Evolutionary conservation across 2,113 vertebrate species (phyloP).

Genomic region (Bubo scandiacus): DNA sequence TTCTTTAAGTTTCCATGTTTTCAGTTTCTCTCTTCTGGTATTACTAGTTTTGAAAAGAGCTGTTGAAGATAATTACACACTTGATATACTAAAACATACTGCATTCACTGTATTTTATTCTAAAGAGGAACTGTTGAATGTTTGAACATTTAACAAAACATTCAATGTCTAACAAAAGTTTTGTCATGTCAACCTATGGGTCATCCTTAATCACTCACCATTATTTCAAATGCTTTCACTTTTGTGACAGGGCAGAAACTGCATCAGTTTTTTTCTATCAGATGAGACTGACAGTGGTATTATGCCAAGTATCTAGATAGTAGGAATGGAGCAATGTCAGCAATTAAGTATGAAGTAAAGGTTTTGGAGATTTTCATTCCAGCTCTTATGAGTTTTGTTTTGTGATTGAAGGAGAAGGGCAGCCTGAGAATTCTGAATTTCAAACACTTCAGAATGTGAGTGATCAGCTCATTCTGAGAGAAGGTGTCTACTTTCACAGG

Average conservation of each 20-base stretch:
- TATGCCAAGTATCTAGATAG: background rate
- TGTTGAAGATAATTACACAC: background rate
- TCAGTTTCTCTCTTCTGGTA: background rate
- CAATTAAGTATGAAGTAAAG: background rate
- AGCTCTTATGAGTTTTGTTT: background rate
- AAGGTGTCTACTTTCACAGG: background rate
- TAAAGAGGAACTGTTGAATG: background rate
- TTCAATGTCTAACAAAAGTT: background rate
- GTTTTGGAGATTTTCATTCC: background rate
- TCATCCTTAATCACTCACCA: background rate
- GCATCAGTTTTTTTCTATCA: background rate
- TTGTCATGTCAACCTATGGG: background rate
- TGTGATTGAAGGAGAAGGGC: background rate
- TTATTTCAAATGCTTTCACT: background rate
- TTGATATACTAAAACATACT: background rate
- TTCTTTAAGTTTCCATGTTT: background rate
- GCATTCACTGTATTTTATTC: background rate
- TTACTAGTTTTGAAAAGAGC: background rate
- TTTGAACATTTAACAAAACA: background rate
- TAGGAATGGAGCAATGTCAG: background rate
- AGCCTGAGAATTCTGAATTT: background rate
- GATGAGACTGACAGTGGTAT: background rate
- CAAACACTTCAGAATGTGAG: background rate
- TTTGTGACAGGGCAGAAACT: background rate
- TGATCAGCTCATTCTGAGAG: background rate